phyloP scores from a whole-genome alignment of 1,140 invertebrate genomes.

The Drosophila parabipectinata region DNA sequence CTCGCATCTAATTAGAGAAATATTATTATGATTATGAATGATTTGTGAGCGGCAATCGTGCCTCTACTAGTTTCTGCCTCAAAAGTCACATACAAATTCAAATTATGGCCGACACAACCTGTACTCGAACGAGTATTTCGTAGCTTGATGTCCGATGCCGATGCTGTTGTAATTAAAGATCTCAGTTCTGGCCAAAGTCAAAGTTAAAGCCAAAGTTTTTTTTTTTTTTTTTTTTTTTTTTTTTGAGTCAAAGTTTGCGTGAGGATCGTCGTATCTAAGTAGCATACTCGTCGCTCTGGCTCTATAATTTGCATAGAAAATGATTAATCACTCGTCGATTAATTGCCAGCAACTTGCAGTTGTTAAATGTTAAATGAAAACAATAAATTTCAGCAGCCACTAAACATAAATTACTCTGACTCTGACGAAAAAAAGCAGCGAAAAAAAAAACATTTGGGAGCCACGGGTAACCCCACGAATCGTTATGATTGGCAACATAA shows the following conservation, averaged over 20 bases:
- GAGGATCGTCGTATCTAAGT: constrained; percentile 4
- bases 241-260: constrained; percentile 27
- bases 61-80: not conserved
- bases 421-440: not conserved
- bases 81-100: not conserved
- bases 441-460: constrained; percentile 28
- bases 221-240: too few species aligned
- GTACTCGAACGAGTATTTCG: constrained; percentile 16
- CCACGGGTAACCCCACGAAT: constrained; percentile 4
- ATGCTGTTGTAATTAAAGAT: constrained; percentile 46
- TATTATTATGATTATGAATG: constrained; percentile 51
- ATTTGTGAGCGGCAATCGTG: constrained; percentile 18
- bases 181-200: constrained; percentile 1
- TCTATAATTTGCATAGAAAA: constrained; percentile 59
- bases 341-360: constrained; percentile 45
- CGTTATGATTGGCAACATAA: constrained; percentile 54
- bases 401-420: constrained; percentile 38
- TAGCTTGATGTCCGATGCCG: not conserved
- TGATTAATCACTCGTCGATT: constrained; percentile 52
- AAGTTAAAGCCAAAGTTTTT: constrained; percentile 2
- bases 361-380: constrained; percentile 25
- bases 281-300: not conserved
- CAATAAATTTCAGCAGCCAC: constrained; percentile 32
- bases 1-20: constrained; percentile 9
- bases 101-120: constrained; percentile 13